Percentiles rank a stretch among this genome's conserved stretches.
Conservation (phyloP, 2,113 vertebrate species). For the Sinocyclocheilus grahami region DNA sequence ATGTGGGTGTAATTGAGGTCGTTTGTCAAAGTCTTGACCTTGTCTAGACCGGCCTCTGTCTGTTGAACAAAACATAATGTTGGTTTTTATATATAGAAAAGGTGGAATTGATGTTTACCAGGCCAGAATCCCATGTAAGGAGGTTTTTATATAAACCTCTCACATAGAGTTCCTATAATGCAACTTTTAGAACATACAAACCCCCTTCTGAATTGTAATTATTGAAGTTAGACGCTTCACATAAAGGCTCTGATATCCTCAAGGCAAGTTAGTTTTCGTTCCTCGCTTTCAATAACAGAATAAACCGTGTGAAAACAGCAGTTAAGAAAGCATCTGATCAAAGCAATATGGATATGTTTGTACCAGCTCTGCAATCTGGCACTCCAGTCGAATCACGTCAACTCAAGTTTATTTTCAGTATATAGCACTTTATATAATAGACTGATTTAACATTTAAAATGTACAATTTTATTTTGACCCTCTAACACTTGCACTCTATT, state of each 20-base stretch:
- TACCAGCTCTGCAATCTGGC: not conserved
- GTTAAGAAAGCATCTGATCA: too few species aligned
- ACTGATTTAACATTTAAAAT: not conserved
- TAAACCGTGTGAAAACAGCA: too few species aligned
- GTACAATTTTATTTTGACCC: too few species aligned
- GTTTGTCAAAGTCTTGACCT: constrained; percentile 63
- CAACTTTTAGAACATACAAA: not conserved
- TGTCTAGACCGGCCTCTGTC: constrained; percentile 52
- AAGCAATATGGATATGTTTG: not conserved
- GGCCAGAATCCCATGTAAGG: not conserved
- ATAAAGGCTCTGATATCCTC: not conserved
- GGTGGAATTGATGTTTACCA: constrained; percentile 14
- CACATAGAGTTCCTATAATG: not conserved
- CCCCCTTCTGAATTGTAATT: not conserved
- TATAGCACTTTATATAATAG: not conserved
- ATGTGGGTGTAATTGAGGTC: constrained; percentile 60
- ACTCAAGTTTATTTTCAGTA: not conserved
- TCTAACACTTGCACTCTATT: too few species aligned
- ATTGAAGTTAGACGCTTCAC: not conserved
- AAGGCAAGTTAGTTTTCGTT: rapidly evolving
- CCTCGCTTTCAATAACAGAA: not conserved
- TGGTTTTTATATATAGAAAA: not conserved
- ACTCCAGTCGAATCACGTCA: not conserved
- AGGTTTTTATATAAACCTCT: not conserved
- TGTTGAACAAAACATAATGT: constrained; percentile 39